Evolutionary conservation across 2,888 invertebrate genomes (phyloP).

Genomic region (Apamea sordens): DNA sequence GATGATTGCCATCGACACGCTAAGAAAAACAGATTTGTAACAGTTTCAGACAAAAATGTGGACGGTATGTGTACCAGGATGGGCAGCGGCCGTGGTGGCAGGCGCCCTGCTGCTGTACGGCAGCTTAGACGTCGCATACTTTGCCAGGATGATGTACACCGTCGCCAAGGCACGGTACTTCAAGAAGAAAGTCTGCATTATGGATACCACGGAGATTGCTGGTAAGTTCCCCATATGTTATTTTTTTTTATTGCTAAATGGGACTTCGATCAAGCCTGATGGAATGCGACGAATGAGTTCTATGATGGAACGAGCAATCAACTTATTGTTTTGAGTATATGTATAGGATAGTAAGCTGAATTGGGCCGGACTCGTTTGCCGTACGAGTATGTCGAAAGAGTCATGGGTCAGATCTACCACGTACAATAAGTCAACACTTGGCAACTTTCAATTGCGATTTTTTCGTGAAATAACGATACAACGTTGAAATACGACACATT

Average conservation of each 20-base stretch:
- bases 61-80: constrained; percentile 85
- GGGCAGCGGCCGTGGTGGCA: constrained; percentile 85
- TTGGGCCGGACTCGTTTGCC: too few relatives aligned
- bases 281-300: too few relatives aligned
- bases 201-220: constrained; percentile 92
- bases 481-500: too few relatives aligned
- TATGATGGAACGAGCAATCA: neutral
- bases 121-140: constrained; percentile 93
- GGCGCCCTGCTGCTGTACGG: constrained; percentile 90
- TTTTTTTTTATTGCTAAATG: too few relatives aligned
- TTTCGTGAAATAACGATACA: too few relatives aligned
- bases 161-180: constrained; percentile 92
- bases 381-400: too few relatives aligned
- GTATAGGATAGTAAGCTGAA: too few relatives aligned
- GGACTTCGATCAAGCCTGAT: too few relatives aligned
- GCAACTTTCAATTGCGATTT: too few relatives aligned
- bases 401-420: too few relatives aligned
- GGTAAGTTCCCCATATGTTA: constrained; percentile 85
- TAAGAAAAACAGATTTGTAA: neutral
- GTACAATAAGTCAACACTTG: too few relatives aligned
- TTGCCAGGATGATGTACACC: constrained; percentile 92
- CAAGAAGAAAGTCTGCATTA: constrained; percentile 92
- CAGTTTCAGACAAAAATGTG: constrained; percentile 76
- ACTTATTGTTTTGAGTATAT: neutral
- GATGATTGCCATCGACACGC: neutral